phyloP scores from a whole-genome alignment of 2,113 vertebrate species.

The Myiagra hebetior region DNA sequence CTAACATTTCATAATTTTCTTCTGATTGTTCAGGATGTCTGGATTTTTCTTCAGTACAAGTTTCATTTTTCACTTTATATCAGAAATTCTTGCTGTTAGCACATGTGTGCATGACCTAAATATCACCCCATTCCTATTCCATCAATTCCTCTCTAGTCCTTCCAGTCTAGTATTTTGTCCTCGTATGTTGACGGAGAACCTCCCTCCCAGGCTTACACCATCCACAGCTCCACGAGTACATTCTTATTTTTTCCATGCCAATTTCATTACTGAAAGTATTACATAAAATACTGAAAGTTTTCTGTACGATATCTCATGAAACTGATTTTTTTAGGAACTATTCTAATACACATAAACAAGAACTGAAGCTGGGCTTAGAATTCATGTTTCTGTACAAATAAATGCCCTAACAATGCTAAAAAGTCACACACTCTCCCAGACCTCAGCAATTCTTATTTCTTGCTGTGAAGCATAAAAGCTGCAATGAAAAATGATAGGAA shows the following conservation, averaged over 20 bases:
- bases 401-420: neutral
- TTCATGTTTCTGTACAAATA: neutral
- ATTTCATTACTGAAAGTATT: conserved; percentile 10
- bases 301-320: neutral
- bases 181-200: neutral
- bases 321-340: neutral
- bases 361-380: neutral
- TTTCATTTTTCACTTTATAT: neutral
- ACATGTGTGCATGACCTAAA: neutral
- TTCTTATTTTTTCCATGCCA: conserved; percentile 9
- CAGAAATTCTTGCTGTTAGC: conserved; percentile 4
- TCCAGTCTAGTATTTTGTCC: neutral
- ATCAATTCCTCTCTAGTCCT: conserved; percentile 5
- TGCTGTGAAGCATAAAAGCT: neutral
- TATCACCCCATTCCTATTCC: conserved; percentile 1
- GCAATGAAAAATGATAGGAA: neutral
- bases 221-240: neutral
- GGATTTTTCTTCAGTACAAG: neutral
- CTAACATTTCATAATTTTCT: neutral
- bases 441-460: neutral
- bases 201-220: neutral
- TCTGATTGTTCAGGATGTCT: neutral
- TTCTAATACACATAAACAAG: neutral
- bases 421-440: neutral
- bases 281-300: neutral